These are phyloP conservation scores for Neotoxoptera formosana DNA, from an alignment of 1,140 invertebrate species.

Conservation along the genomic window DNA sequence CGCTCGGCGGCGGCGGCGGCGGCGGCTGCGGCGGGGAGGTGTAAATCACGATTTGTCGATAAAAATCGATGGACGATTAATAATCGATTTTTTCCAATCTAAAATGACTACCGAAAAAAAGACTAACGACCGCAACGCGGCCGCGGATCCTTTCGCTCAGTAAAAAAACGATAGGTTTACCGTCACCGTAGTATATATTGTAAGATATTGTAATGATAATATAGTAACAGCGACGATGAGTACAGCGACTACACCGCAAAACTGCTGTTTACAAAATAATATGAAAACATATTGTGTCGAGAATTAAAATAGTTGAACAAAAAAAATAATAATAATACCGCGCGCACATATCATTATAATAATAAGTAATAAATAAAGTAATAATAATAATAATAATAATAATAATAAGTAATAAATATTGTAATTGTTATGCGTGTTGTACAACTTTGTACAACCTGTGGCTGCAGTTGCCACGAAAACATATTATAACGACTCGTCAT, in stretches of 20 bases:
- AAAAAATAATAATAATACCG: neutral
- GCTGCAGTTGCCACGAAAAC: too few species aligned
- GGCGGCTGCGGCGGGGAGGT: neutral
- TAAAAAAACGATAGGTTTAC: neutral
- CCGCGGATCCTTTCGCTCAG: neutral
- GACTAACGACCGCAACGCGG: neutral
- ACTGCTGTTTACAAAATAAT: neutral
- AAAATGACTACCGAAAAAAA: constrained; percentile 14
- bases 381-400: too few species aligned
- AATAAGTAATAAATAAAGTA: neutral
- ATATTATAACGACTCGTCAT: too few species aligned
- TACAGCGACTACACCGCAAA: too few species aligned
- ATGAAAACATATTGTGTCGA: neutral
- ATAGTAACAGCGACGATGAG: too few species aligned
- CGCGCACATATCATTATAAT: neutral
- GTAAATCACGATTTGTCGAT: constrained; percentile 28
- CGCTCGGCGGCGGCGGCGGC: neutral
- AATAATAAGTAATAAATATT: too few species aligned
- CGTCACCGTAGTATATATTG: too few species aligned
- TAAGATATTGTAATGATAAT: too few species aligned
- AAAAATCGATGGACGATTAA: neutral
- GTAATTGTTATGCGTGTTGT: too few species aligned
- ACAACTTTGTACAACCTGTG: too few species aligned
- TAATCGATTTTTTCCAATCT: neutral
- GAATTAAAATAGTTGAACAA: neutral